Percentiles rank a stretch among this genome's conserved stretches.
These are phyloP conservation scores for Minunthozetes semirufus DNA, from an alignment of 2,888 invertebrate genomes.

Conservation along the genomic window DNA sequence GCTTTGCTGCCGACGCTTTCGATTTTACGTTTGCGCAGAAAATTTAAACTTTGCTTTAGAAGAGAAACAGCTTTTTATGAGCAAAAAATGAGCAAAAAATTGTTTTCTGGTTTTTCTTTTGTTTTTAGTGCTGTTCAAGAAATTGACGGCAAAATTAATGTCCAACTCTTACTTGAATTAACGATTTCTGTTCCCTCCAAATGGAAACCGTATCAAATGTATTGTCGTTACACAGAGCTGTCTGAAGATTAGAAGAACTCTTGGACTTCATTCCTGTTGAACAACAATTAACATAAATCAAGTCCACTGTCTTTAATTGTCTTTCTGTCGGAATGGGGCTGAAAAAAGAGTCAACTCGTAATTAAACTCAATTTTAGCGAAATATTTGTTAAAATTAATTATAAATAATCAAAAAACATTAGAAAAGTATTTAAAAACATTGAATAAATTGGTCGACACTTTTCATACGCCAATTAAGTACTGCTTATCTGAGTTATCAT, in stretches of 20 bases:
- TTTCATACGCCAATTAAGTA: too few relatives aligned
- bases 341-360: too few relatives aligned
- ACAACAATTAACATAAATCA: too few relatives aligned
- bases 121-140: neutral
- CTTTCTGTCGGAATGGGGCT: too few relatives aligned
- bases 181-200: slow-evolving; percentile 33
- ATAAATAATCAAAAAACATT: too few relatives aligned
- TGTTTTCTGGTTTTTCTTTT: neutral
- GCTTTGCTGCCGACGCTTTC: slow-evolving; percentile 8
- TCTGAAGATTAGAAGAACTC: neutral
- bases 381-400: too few relatives aligned
- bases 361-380: too few relatives aligned
- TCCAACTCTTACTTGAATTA: slow-evolving; percentile 21
- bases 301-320: too few relatives aligned
- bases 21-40: slow-evolving; percentile 23
- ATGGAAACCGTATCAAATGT: slow-evolving; percentile 14
- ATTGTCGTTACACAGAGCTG: slow-evolving; percentile 6
- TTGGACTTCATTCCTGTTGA: slow-evolving; percentile 19
- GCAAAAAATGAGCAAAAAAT: too few relatives aligned
- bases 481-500: too few relatives aligned
- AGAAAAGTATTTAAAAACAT: too few relatives aligned
- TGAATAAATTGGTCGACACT: too few relatives aligned
- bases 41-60: slow-evolving; percentile 21
- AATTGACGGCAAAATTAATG: neutral
- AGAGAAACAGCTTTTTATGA: neutral